Percentiles rank a stretch among this genome's conserved stretches.
phyloP scores from a whole-genome alignment of 2,888 invertebrate genomes.

The Geotrupes spiniger region DNA sequence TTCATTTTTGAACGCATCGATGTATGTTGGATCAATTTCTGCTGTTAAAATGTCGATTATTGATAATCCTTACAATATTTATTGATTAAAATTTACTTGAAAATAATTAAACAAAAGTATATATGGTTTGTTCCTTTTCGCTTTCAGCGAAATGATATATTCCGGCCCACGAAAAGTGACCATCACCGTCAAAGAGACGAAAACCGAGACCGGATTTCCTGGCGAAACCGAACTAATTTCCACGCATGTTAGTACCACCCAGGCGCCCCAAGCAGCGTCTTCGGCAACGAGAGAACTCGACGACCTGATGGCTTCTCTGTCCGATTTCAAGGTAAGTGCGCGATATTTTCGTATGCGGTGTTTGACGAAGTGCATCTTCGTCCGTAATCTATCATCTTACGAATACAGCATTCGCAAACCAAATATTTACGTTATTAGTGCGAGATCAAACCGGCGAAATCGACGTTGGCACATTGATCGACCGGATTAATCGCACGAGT shows the following conservation, averaged over 20 bases:
- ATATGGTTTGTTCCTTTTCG: constrained; percentile 13
- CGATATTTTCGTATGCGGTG: neutral
- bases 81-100: no score
- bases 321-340: constrained; percentile 85
- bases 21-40: no score
- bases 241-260: constrained; percentile 57
- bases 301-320: constrained; percentile 93
- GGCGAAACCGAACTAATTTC: constrained; percentile 55
- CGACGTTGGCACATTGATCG: no score
- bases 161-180: constrained; percentile 56
- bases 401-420: no score
- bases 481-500: no score
- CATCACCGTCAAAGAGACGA: constrained; percentile 59
- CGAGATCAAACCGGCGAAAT: no score
- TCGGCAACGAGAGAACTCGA: constrained; percentile 93
- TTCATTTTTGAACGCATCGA: no score
- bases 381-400: no score
- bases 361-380: neutral
- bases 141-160: constrained; percentile 48
- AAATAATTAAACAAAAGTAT: no score
- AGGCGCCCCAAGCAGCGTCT: constrained; percentile 59
- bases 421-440: no score
- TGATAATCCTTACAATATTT: no score
- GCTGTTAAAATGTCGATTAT: no score
- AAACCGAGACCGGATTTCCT: constrained; percentile 56